Conservation (phyloP, 2,888 invertebrate species). For the Trissolcus brochymenae region DNA sequence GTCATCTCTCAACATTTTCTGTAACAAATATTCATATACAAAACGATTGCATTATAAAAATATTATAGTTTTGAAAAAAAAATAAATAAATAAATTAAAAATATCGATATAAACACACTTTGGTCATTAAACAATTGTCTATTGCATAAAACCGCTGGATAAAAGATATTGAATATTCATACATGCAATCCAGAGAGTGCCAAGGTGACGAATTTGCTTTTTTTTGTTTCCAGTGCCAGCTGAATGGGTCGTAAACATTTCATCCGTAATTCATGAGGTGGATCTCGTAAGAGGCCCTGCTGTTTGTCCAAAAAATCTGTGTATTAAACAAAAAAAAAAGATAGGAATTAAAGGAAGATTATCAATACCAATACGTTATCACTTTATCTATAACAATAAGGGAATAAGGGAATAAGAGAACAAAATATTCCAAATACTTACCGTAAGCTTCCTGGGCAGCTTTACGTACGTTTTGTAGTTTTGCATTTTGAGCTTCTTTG, state of each 20-base stretch:
- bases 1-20: constrained; percentile 94
- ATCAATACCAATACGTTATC: not conserved
- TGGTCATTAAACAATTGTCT: not conserved
- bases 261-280: constrained; percentile 89
- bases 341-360: not conserved
- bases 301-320: constrained; percentile 88
- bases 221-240: constrained; percentile 90
- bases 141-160: too few relatives aligned
- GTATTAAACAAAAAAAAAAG: not conserved
- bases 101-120: not conserved
- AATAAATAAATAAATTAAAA: not conserved
- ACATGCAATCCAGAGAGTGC: constrained; percentile 94
- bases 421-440: constrained; percentile 74
- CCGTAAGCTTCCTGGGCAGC: constrained; percentile 92
- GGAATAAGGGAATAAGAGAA: not conserved
- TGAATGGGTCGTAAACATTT: constrained; percentile 91
- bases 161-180: constrained; percentile 7
- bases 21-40: constrained; percentile 48
- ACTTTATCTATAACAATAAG: too few relatives aligned
- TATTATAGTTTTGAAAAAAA: not conserved
- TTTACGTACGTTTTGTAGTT: constrained; percentile 85
- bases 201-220: constrained; percentile 88
- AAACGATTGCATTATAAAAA: not conserved
- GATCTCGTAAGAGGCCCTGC: constrained; percentile 86
- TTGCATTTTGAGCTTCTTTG: constrained; percentile 89